phyloP scores from a whole-genome alignment of 2,797 vertebrate genomes.

The Erethizon dorsatum region DNA sequence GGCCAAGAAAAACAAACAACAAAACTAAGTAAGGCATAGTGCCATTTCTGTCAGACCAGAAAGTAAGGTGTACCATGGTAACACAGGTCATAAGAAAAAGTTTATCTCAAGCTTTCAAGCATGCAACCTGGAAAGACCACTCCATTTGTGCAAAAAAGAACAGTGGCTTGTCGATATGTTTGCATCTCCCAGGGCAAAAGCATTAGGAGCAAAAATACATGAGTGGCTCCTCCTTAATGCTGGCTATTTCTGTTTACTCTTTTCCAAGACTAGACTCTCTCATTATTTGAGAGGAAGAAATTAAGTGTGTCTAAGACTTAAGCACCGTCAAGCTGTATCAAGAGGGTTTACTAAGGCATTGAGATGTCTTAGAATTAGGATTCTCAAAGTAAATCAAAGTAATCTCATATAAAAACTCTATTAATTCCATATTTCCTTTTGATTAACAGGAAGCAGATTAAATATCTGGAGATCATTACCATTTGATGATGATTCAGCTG shows the following conservation, averaged over 20 bases:
- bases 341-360: slow-evolving; percentile 42
- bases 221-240: not conserved
- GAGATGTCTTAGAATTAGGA: slow-evolving; percentile 1
- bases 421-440: slow-evolving; percentile 35
- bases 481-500: slow-evolving; percentile 45
- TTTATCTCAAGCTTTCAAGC: not conserved
- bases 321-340: not conserved
- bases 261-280: not conserved
- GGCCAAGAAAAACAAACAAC: not conserved
- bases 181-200: not conserved
- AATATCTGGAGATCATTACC: slow-evolving; percentile 13
- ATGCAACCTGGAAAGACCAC: not conserved
- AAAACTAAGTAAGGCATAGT: not conserved
- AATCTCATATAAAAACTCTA: slow-evolving; percentile 43
- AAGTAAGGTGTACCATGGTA: not conserved
- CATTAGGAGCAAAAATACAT: not conserved
- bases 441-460: slow-evolving; percentile 55
- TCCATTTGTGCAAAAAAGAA: not conserved
- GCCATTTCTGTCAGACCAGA: slow-evolving; percentile 11
- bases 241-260: slow-evolving; percentile 4
- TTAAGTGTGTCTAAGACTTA: slow-evolving; percentile 40
- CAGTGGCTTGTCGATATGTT: not conserved
- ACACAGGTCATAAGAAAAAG: not conserved
- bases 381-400: slow-evolving; percentile 62
- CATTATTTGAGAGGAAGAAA: slow-evolving; percentile 25